Evolutionary conservation across 1,140 invertebrate species (phyloP).

Genomic region (Drosophila trapezifrons): DNA sequence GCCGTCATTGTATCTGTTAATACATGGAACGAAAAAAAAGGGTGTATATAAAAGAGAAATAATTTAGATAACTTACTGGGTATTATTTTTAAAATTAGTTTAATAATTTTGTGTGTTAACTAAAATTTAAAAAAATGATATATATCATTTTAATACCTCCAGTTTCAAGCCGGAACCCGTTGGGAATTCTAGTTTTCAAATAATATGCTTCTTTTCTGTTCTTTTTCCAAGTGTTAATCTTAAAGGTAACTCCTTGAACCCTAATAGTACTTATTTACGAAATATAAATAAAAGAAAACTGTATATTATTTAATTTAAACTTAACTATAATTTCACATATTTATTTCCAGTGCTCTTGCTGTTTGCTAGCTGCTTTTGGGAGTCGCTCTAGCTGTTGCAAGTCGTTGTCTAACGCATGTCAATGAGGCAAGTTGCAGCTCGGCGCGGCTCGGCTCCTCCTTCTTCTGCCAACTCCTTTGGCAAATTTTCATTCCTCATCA

Average conservation of each 20-base stretch:
- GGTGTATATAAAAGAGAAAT: too few relatives aligned
- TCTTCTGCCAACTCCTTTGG: constrained; percentile 33
- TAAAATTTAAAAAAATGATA: not conserved
- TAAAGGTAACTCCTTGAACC: not conserved
- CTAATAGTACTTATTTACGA: not conserved
- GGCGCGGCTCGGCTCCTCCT: constrained; percentile 17
- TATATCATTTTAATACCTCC: too few relatives aligned
- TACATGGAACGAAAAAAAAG: not conserved
- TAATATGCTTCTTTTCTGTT: too few relatives aligned
- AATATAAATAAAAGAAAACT: too few relatives aligned
- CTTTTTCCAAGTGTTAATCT: too few relatives aligned
- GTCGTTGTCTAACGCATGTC: constrained; percentile 77
- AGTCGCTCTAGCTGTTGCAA: constrained; percentile 14
- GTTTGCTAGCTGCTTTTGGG: constrained; percentile 1
- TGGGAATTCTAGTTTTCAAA: too few relatives aligned
- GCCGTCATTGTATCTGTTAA: constrained; percentile 20
- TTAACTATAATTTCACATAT: not conserved
- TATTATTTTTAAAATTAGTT: too few relatives aligned
- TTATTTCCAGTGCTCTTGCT: constrained; percentile 6
- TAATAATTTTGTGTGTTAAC: not conserved
- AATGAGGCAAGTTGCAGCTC: constrained; percentile 59
- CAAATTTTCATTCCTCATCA: constrained; percentile 49
- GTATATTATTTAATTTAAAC: too few relatives aligned
- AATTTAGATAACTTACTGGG: too few relatives aligned
- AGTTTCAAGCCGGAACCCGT: too few relatives aligned